phyloP scores from a whole-genome alignment of 2,113 vertebrate species.

The Suricata suricatta region DNA sequence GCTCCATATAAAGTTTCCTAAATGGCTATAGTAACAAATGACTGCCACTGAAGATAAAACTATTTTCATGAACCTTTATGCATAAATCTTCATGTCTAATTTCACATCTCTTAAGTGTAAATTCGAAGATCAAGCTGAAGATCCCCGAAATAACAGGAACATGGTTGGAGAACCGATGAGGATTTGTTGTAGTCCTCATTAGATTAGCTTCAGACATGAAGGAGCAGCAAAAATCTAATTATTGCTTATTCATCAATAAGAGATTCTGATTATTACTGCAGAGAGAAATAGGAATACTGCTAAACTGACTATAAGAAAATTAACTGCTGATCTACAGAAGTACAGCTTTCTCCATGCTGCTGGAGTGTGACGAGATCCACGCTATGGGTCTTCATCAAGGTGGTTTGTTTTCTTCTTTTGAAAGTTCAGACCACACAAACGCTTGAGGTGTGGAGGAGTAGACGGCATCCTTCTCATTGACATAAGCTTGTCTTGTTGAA shows the following conservation, averaged over 20 bases:
- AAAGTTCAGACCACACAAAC: background rate
- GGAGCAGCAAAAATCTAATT: background rate
- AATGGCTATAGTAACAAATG: background rate
- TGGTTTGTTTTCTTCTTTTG: slow-evolving; percentile 33
- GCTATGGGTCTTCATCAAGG: slow-evolving; percentile 52
- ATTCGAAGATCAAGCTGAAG: slow-evolving; percentile 24
- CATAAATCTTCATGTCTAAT: slow-evolving; percentile 35
- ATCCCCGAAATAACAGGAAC: background rate
- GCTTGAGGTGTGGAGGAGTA: slow-evolving; percentile 37
- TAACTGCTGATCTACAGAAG: slow-evolving; percentile 20
- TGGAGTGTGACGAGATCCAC: slow-evolving; percentile 32
- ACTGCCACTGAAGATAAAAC: slow-evolving; percentile 30
- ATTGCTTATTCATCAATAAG: background rate
- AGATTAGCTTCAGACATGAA: slow-evolving; percentile 35
- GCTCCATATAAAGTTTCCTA: background rate
- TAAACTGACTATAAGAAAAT: background rate
- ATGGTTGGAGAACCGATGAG: background rate
- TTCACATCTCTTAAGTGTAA: background rate
- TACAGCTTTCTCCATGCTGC: slow-evolving; percentile 2
- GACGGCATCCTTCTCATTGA: slow-evolving; percentile 22
- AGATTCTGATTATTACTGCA: slow-evolving; percentile 2
- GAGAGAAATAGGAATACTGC: background rate
- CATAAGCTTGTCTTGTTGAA: slow-evolving; percentile 20
- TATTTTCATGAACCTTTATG: background rate
- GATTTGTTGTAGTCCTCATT: slow-evolving; percentile 36